Percentiles rank a stretch among this genome's conserved stretches.
These are phyloP conservation scores for Himalopsyche kuldschensis DNA, from an alignment of 2,888 invertebrate genomes.

Conservation along the genomic window DNA sequence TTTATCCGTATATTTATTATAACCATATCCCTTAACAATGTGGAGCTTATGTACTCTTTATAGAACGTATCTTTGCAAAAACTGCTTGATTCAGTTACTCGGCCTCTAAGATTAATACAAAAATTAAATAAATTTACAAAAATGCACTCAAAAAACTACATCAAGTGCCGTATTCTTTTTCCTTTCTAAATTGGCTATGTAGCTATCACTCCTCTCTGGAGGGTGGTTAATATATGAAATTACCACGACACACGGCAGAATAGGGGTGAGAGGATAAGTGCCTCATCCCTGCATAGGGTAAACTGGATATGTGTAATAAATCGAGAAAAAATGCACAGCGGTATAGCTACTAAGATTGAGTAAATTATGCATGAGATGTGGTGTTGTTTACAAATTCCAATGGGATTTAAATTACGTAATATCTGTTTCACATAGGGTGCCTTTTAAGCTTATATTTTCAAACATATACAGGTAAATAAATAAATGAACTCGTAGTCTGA, in stretches of 20 bases:
- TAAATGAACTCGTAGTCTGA: too few relatives aligned
- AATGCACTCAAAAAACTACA: too few relatives aligned
- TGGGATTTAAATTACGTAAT: not conserved
- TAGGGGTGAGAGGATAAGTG: conserved; percentile 4
- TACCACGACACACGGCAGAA: conserved; percentile 11
- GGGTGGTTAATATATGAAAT: conserved; percentile 27
- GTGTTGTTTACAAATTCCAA: not conserved
- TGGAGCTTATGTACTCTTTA: too few relatives aligned
- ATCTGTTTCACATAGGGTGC: not conserved
- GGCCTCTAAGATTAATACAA: too few relatives aligned
- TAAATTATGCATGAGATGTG: not conserved
- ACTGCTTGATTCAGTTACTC: too few relatives aligned
- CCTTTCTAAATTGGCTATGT: not conserved
- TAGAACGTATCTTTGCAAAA: too few relatives aligned
- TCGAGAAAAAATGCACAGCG: not conserved
- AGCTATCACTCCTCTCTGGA: not conserved
- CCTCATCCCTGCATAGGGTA: not conserved
- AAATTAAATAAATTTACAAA: too few relatives aligned
- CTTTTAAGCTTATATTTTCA: too few relatives aligned
- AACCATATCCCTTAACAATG: too few relatives aligned
- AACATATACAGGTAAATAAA: too few relatives aligned
- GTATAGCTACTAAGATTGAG: not conserved
- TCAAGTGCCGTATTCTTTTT: not conserved
- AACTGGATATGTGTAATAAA: not conserved
- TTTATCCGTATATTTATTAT: too few relatives aligned